These are phyloP conservation scores for Ashinkailepas kermadecensis DNA, from an alignment of 2,888 invertebrate species.

Conservation along the genomic window DNA sequence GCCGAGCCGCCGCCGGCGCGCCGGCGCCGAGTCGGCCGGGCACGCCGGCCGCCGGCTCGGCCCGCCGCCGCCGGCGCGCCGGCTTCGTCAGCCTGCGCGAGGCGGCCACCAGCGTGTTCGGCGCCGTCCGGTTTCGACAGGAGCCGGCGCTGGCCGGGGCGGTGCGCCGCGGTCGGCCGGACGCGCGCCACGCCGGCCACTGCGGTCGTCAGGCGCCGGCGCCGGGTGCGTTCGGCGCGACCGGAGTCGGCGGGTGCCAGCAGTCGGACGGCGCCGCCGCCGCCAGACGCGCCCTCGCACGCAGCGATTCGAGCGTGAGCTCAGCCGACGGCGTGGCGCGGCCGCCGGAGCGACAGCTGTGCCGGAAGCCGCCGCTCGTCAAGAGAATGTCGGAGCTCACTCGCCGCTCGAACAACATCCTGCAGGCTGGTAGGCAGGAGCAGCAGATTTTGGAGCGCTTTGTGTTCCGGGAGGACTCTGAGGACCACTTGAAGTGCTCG, in stretches of 20 bases:
- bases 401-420: neutral
- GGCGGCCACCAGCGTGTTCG: slow-evolving; percentile 14
- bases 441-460: neutral
- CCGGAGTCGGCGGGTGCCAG: too few species aligned
- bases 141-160: neutral
- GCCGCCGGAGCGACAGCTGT: slow-evolving; percentile 41
- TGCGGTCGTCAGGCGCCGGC: neutral
- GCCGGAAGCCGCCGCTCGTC: slow-evolving; percentile 40
- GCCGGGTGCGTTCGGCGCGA: neutral
- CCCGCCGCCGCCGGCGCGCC: neutral
- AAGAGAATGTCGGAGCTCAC: slow-evolving; percentile 3
- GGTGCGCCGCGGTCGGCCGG: slow-evolving; percentile 24
- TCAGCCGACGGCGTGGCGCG: slow-evolving; percentile 30
- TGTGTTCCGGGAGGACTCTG: neutral
- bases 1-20: neutral
- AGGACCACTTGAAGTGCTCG: neutral
- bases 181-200: neutral
- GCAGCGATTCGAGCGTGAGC: slow-evolving; percentile 26
- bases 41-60: neutral
- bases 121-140: neutral
- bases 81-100: neutral
- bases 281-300: neutral
- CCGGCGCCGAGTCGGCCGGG: neutral
- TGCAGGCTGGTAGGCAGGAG: slow-evolving; percentile 4
- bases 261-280: too few species aligned